phyloP scores from a whole-genome alignment of 2,797 vertebrate species.

The Nannoperca australis region DNA sequence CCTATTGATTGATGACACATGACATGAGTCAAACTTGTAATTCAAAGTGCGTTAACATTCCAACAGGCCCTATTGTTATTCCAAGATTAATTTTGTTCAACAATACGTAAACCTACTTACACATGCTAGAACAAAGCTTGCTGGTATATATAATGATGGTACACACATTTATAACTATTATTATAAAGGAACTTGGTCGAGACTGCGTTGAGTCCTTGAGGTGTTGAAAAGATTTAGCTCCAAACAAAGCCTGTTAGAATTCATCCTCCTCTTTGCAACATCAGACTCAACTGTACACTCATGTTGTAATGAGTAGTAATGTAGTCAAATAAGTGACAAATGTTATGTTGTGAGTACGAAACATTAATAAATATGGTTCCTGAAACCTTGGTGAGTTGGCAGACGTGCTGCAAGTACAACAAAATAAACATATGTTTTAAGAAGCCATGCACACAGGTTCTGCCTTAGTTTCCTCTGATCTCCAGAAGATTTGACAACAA shows the following conservation, averaged over 20 bases:
- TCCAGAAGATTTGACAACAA: not conserved
- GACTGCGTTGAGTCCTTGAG: conserved; percentile 2
- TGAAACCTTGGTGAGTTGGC: not conserved
- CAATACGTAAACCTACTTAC: conserved; percentile 7
- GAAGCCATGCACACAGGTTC: not conserved
- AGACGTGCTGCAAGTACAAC: not conserved
- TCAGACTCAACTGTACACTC: not conserved
- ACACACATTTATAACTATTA: conserved; percentile 22
- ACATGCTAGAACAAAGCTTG: conserved; percentile 4
- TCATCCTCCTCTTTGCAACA: not conserved
- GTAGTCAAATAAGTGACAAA: not conserved
- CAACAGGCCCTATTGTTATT: conserved; percentile 31
- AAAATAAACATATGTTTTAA: not conserved
- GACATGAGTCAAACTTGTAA: conserved; percentile 13
- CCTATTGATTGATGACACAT: conserved; percentile 33
- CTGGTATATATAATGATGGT: conserved; percentile 15
- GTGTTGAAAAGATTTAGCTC: conserved; percentile 10
- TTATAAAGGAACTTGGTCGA: not conserved
- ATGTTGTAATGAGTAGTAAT: no score
- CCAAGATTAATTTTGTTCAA: conserved; percentile 29
- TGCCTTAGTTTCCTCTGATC: not conserved
- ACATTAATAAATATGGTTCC: not conserved
- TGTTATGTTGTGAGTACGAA: not conserved
- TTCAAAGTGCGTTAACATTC: conserved; percentile 28
- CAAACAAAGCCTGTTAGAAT: conserved; percentile 25